Evolutionary conservation across 2,113 vertebrate species (phyloP).

Genomic region (Protobothrops mucrosquamatus): DNA sequence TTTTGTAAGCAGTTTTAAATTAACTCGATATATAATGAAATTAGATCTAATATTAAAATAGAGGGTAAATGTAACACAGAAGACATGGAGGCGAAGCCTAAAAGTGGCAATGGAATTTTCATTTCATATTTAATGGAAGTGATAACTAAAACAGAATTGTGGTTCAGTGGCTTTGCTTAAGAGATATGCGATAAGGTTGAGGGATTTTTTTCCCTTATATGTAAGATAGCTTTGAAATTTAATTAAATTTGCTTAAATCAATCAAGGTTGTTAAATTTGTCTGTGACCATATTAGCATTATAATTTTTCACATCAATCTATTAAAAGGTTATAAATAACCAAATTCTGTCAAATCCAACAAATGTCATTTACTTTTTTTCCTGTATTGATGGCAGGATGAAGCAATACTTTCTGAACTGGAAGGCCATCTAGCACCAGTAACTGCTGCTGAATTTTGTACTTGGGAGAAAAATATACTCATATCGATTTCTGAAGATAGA

Average conservation of each 20-base stretch:
- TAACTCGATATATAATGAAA: neutral
- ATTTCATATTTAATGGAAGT: neutral
- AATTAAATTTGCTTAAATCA: neutral
- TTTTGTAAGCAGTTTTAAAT: neutral
- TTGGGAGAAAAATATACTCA: slow-evolving; percentile 71
- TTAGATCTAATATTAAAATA: neutral
- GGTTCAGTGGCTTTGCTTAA: neutral
- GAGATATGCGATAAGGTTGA: neutral
- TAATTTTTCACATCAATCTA: neutral
- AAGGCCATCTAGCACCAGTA: slow-evolving; percentile 75
- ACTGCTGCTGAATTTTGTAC: slow-evolving; percentile 85
- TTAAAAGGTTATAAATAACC: neutral
- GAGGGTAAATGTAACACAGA: neutral
- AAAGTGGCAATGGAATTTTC: neutral
- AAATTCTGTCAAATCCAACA: neutral
- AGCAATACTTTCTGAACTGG: slow-evolving; percentile 62
- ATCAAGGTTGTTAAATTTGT: neutral
- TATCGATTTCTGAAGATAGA: slow-evolving; percentile 87
- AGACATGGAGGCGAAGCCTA: neutral
- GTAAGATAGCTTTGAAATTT: neutral
- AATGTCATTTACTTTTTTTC: slow-evolving; percentile 23
- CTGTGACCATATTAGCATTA: neutral
- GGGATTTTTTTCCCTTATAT: neutral
- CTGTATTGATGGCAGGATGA: slow-evolving; percentile 47
- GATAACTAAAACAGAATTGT: neutral